Base-by-base conservation (phyloP, 2,888 invertebrate species). In the Leptinotarsa haldemani region DNA sequence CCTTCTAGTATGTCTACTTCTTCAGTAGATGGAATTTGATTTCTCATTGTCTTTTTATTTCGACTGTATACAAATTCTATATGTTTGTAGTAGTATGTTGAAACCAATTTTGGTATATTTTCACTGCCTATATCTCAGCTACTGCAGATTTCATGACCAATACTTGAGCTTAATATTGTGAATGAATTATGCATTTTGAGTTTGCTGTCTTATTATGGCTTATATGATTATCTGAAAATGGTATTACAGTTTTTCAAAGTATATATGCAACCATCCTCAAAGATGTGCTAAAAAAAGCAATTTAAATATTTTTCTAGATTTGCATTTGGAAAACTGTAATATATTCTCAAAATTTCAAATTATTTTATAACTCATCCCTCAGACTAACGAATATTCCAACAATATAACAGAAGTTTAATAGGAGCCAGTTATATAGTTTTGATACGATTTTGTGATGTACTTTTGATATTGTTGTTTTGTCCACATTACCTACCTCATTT, bases 401-500 rank as follows among this genome's bases (percentile, higher is more conserved):
- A 61, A 25, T 61, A 30, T 30, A 30, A n/a, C n/a, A 61, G 40
- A 30, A 40, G 30, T 65, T 65, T 47, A 47, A 52, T 65, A 65
- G 15, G 65, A 73, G 61, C 65, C 73, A 73, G 65, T 73, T 69
- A 50, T 18, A 69, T 22, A 66, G 58, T 66, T 66, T 53, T 47
- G 25, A 72, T 71, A 69, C 22, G 53, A 70, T 61, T 74, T 75
- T 80, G 80, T 83, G 82, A 83, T 82, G 83, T 82, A 81, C 74
- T 81, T 83, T 83, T 82, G 81, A 82, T 82, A 82, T 82, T 82
- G 79, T 82, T 83, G 81, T 82, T 83, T 82, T 79, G 40, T 75
- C 77, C 79, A 80, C 75, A 78, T 78, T 78, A 81, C 81, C 84
- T 84, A 84, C 84, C 84, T 84, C 84, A 84, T 81, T 80, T 82